Evolutionary conservation across 2,797 vertebrate species (phyloP), one percentile per base, ranked within the genome.

Genomic region (Crypturellus tataupa): DNA sequence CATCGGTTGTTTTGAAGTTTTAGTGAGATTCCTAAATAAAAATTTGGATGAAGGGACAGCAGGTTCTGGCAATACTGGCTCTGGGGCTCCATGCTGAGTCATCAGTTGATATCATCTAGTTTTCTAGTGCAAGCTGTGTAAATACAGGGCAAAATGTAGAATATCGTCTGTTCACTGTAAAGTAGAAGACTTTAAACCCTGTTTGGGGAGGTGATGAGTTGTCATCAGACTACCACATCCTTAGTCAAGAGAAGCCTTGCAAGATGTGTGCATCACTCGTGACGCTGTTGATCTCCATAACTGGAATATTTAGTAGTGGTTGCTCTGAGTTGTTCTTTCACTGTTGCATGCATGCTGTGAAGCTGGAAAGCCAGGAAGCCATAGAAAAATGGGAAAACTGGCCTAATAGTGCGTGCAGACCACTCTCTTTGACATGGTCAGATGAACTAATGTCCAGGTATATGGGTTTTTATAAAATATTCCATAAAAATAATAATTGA

Each of bases 81-180:
- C 10, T 16, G 3, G 20, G 59, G 3, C n/a, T 88, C 10, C 49
- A 6, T 73, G 31, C 58, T 89, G 29, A 72, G 31, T 42, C 24
- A 46, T 13, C 1, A 0, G 59, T 72, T 85, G 31, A 44, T 7
- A 18, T 77, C 13, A 25, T 13, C 21, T 35, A 47, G 0, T 14
- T 89, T 3, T 56, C 73, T 55, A 20, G 3, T 72, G 80, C 42
- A 62, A 70, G 51, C 10, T 18, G 2, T 40, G 9, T 49, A 33
- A 46, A 21, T 49, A 10, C 13, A 49, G 72, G 75, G 69, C 4
- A 58, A 62, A 82, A 65, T 25, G 14, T 29, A 10, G 20, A 39
- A 55, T 9, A 37, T 5, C 72, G 35, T 72, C 15, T 73, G 16
- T 60, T 67, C 39, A 31, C 37, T 42, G 29, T 27, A 51, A 42